Percentiles rank a stretch among this genome's conserved stretches.
Evolutionary conservation across 2,113 vertebrate species (phyloP).

Genomic region (Ctenomys sociabilis): DNA sequence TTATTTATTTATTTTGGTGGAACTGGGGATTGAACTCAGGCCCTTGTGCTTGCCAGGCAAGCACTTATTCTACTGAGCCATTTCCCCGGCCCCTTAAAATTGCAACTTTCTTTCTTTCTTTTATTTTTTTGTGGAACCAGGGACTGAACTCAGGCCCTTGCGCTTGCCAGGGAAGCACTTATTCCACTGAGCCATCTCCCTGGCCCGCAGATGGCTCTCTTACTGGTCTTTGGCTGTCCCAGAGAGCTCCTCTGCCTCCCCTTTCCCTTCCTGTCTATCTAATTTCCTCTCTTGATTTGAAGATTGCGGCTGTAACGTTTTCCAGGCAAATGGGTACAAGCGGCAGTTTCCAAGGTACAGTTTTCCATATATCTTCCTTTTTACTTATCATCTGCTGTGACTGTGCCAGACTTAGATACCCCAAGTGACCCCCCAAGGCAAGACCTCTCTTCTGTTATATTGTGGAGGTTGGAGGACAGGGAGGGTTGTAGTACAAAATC

Average conservation of each 20-base stretch:
- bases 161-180: too few relatives aligned
- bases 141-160: too few relatives aligned
- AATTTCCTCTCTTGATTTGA: background rate
- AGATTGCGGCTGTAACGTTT: background rate
- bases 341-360: background rate
- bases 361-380: background rate
- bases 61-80: too few relatives aligned
- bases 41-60: too few relatives aligned
- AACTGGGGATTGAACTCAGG: too few relatives aligned
- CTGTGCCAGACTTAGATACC: background rate
- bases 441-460: background rate
- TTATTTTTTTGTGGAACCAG: too few relatives aligned
- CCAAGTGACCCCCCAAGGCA: background rate
- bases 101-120: too few relatives aligned
- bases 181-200: too few relatives aligned
- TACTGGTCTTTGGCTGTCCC: background rate
- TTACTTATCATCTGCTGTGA: background rate
- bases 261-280: background rate
- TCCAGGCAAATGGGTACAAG: background rate
- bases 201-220: rapidly evolving
- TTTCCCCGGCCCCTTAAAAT: too few relatives aligned
- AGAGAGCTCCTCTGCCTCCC: background rate
- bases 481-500: background rate
- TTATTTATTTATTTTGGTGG: too few relatives aligned
- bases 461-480: background rate